phyloP scores from a whole-genome alignment of 2,797 vertebrate species.

The Karalla daura region DNA sequence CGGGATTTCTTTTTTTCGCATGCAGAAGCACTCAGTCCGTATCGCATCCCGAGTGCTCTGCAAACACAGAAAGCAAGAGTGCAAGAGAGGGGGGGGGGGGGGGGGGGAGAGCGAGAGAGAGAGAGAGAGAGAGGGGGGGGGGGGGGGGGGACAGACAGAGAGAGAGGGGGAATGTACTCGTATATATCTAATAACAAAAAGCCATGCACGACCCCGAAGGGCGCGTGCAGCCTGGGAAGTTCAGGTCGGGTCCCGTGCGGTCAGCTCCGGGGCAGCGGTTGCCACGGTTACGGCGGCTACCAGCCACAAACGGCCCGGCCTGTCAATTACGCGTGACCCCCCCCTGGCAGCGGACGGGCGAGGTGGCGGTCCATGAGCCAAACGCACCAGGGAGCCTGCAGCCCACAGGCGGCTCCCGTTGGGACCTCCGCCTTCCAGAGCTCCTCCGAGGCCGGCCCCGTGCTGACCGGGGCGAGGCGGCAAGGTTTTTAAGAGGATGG shows the following conservation, averaged over 20 bases:
- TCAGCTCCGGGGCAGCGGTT: not conserved
- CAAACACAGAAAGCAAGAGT: slow-evolving; percentile 30
- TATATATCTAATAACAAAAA: not conserved
- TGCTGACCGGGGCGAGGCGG: too few species aligned
- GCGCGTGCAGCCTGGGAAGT: slow-evolving; percentile 5
- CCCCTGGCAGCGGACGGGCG: not conserved
- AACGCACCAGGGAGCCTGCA: slow-evolving; percentile 22
- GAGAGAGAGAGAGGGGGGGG: too few species aligned
- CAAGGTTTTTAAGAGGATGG: too few species aligned
- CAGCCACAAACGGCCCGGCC: slow-evolving; percentile 21
- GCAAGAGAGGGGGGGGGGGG: not conserved
- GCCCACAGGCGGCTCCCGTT: slow-evolving; percentile 3
- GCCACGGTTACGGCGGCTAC: slow-evolving; percentile 10
- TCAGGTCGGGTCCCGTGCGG: slow-evolving; percentile 3
- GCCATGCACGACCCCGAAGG: not conserved
- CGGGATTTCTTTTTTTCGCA: slow-evolving; percentile 41
- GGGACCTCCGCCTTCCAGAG: slow-evolving; percentile 29
- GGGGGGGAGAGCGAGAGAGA: too few species aligned
- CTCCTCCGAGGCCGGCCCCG: too few species aligned
- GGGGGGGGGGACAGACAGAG: too few species aligned
- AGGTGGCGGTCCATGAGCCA: slow-evolving; percentile 9
- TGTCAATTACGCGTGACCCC: slow-evolving; percentile 38
- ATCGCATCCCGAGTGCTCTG: slow-evolving; percentile 24
- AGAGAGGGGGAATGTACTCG: not conserved
- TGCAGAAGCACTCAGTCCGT: slow-evolving; percentile 30